phyloP scores from a whole-genome alignment of 2,888 invertebrate genomes.

The Conops quadrifasciatus region DNA sequence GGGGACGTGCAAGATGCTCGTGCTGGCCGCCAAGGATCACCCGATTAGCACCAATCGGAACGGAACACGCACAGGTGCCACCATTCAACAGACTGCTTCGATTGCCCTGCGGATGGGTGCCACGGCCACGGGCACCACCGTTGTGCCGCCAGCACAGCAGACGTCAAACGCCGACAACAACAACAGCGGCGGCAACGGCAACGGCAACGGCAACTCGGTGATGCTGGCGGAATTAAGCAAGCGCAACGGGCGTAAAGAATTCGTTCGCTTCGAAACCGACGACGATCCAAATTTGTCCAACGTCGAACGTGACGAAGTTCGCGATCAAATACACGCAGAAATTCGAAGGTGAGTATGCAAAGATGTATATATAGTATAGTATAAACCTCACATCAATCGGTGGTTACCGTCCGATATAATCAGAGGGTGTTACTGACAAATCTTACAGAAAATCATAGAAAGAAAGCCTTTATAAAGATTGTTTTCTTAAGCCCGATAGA shows the following conservation, averaged over 20 bases:
- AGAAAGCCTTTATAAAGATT: no score
- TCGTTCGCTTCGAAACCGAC: constrained; percentile 15
- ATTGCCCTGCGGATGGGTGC: constrained; percentile 18
- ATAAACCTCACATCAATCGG: no score
- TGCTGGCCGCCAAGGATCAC: constrained; percentile 5
- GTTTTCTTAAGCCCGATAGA: no score
- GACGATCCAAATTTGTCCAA: background rate
- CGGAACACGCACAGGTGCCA: background rate
- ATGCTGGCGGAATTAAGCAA: constrained; percentile 26
- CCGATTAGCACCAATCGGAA: background rate
- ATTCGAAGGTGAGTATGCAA: constrained; percentile 24
- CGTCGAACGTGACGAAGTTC: constrained; percentile 22
- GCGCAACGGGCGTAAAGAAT: constrained; percentile 27
- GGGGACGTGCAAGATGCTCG: constrained; percentile 12
- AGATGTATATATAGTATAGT: background rate
- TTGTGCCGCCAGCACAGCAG: constrained; percentile 12
- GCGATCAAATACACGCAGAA: constrained; percentile 22
- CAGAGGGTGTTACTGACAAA: no score
- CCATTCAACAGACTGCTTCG: background rate
- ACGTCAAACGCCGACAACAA: background rate
- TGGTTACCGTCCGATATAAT: no score
- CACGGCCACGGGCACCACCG: constrained; percentile 11
- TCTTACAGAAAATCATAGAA: no score
- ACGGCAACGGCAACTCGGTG: constrained; percentile 5
- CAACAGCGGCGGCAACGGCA: constrained; percentile 8